These are phyloP conservation scores for Atrichornis clamosus DNA, from an alignment of 2,113 vertebrate species.

Conservation along the genomic window DNA sequence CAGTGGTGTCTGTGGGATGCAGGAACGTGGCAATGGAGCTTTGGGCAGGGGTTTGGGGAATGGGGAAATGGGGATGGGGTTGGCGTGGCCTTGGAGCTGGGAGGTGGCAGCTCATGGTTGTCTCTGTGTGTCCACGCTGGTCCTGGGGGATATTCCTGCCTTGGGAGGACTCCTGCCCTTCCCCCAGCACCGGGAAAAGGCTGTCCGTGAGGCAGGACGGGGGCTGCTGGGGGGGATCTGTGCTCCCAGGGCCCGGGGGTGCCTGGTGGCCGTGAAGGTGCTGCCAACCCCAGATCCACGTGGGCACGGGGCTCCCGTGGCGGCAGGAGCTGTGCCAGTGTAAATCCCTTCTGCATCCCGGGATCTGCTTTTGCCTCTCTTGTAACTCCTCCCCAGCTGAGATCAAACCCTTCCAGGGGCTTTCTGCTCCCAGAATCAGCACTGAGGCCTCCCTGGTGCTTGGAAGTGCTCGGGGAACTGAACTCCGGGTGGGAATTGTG, in stretches of 20 bases:
- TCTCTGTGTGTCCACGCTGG: rapidly evolving
- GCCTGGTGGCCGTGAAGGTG: rapidly evolving
- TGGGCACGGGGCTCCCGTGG: rapidly evolving
- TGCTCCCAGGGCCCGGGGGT: neutral
- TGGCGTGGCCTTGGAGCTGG: neutral
- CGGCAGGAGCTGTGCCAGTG: rapidly evolving
- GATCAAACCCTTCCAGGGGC: rapidly evolving
- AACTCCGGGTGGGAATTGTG: rapidly evolving
- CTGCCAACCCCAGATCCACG: rapidly evolving
- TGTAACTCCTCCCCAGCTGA: no score
- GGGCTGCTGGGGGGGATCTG: rapidly evolving
- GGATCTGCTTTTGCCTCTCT: neutral
- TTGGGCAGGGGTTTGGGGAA: neutral
- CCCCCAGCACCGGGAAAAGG: neutral
- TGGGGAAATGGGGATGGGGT: neutral
- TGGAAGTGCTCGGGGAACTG: neutral
- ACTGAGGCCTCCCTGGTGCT: neutral
- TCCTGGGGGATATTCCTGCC: neutral
- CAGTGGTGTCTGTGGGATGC: no score
- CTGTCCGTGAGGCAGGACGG: neutral
- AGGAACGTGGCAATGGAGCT: rapidly evolving
- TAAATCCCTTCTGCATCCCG: neutral
- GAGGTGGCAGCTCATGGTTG: neutral
- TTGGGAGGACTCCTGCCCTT: neutral
- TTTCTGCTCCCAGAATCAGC: neutral